Evolutionary conservation across 2,113 vertebrate genomes (phyloP), one percentile per base, ranked within the genome.

Genomic region (Falcunculus frontatus): DNA sequence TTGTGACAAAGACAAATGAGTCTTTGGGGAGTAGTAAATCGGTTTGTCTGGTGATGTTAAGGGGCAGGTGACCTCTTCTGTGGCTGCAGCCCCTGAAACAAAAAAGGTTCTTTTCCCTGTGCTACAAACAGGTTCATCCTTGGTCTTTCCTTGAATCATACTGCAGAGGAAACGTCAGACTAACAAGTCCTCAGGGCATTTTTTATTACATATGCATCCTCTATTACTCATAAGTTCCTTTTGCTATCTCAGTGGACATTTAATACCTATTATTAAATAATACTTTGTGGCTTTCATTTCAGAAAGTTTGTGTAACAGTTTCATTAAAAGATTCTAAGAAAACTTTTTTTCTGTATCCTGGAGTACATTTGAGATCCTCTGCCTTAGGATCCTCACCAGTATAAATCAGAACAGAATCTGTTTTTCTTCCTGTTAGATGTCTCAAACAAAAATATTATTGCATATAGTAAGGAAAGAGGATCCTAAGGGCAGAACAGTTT

Each of bases 151-250:
- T 98, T 98, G 97, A 98, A 98, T 98, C 97, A 69, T 97, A 98
- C 96, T 97, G 95, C 93, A 97, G 96, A 98, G 98, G 98, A 99
- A 99, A 97, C 77, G 80, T 96, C 96, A 82, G 52, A 97, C 98
- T 98, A 96, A 96, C 97, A 97, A 97, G 97, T 98, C 98, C 98
- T 98, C 97, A 93, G 98, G 98, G 97, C 97, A 98, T 96, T 98
- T 98, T 96, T 98, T 98, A 98, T 98, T 98, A 89, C 86, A 95
- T 97, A 96, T n/a, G 95, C 96, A 89, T 94, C 79, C 94, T 94
- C 92, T 95, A 73, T 95, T 98, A 97, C n/a, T 97, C 98, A 98
- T 97, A 98, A 97, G 96, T 98, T 98, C 97, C 97, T 98, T 98
- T 84, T 87, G 89, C 68, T 64, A 97, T 98, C 97, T 98, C 95